Evolutionary conservation across 1,140 invertebrate species (phyloP).

Genomic region (Sesamia nonagrioides): DNA sequence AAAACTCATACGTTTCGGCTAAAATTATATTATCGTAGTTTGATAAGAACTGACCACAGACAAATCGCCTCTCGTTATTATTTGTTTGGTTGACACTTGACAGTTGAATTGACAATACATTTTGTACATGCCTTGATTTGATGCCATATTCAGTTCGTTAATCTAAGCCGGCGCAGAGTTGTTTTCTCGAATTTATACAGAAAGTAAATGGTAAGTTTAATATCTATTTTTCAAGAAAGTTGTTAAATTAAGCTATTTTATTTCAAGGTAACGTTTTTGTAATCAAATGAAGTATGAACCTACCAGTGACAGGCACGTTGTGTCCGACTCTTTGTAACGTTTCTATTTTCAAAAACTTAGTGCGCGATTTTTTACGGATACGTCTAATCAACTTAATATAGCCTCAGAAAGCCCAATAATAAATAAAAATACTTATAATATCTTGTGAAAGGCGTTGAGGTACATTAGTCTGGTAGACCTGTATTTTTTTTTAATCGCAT

Average conservation of each 20-base stretch:
- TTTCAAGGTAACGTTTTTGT: not conserved
- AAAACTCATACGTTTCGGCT: no score
- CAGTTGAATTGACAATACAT: not conserved
- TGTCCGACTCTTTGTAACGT: constrained; percentile 9
- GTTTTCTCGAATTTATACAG: constrained; percentile 50
- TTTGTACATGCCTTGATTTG: constrained; percentile 19
- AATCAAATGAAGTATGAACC: not conserved
- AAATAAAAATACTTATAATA: no score
- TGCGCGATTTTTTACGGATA: not conserved
- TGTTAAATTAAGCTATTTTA: not conserved
- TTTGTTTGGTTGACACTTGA: no score
- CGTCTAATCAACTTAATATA: no score
- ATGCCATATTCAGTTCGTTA: constrained; percentile 51
- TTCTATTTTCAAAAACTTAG: constrained; percentile 23
- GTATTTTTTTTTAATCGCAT: no score
- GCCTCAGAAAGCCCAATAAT: no score
- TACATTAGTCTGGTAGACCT: no score
- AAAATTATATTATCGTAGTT: not conserved
- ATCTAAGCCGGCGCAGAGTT: constrained; percentile 52
- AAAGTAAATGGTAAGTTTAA: constrained; percentile 38
- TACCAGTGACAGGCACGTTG: constrained; percentile 16
- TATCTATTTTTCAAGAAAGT: not conserved
- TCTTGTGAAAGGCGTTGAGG: no score
- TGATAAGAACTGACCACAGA: not conserved
- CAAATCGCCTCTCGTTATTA: not conserved